Conservation (phyloP, 2,888 invertebrate genomes). For the Drosophila mimica region DNA sequence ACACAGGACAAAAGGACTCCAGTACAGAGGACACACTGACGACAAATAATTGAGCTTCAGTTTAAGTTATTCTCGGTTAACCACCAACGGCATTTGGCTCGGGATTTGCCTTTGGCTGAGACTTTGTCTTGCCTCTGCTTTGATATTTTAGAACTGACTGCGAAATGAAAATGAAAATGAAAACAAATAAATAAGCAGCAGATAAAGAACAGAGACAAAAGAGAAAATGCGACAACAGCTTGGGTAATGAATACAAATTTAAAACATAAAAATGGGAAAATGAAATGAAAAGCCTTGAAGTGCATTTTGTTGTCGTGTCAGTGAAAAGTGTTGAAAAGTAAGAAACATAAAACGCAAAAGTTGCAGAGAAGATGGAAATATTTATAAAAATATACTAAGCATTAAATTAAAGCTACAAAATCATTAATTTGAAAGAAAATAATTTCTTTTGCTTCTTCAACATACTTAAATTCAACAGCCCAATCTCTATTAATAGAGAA, state of each 20-base stretch:
- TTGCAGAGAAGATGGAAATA: constrained; percentile 24
- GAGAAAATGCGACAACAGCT: constrained; percentile 28
- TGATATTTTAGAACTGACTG: constrained; percentile 51
- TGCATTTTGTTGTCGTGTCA: constrained; percentile 8
- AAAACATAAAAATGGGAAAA: constrained; percentile 2
- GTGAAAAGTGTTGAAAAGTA: constrained; percentile 23
- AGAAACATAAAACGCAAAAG: constrained; percentile 41
- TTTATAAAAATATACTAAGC: constrained; percentile 6
- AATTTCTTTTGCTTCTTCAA: neutral
- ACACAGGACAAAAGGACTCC: constrained; percentile 10
- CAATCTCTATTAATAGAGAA: neutral
- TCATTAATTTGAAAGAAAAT: neutral
- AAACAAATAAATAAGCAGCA: constrained; percentile 64
- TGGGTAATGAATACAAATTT: constrained; percentile 69
- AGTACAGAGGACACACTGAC: constrained; percentile 24
- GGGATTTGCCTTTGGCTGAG: constrained; percentile 26
- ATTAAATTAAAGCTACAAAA: neutral
- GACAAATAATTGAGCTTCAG: constrained; percentile 49
- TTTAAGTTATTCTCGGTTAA: constrained; percentile 38
- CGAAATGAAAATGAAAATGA: constrained; percentile 63
- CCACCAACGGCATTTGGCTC: constrained; percentile 58
- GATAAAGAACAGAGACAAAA: constrained; percentile 24
- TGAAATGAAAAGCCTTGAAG: constrained; percentile 10
- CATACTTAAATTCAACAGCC: neutral
- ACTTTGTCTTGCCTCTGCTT: constrained; percentile 24